These are phyloP conservation scores for Cinclus mexicanus DNA, from an alignment of 2,113 vertebrate species.

Conservation along the genomic window DNA sequence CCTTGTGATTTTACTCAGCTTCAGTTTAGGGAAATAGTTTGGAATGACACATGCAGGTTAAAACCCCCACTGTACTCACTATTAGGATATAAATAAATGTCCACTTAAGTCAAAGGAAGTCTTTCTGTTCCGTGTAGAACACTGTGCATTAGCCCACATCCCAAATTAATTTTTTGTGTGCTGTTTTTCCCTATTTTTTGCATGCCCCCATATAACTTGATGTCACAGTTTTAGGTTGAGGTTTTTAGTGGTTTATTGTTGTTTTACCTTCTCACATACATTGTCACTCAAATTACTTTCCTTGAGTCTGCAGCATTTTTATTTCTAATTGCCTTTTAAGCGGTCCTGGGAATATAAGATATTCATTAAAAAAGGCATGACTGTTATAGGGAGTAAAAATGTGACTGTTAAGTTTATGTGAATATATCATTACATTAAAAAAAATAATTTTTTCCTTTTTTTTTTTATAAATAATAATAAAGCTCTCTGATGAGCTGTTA, in stretches of 20 bases:
- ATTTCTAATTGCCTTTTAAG: slow-evolving; percentile 6
- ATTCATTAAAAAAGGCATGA: not conserved
- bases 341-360: slow-evolving; percentile 13
- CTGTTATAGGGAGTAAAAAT: slow-evolving; percentile 42
- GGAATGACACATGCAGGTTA: not conserved
- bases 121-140: not conserved
- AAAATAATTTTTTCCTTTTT: not conserved
- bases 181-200: not conserved
- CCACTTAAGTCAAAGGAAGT: not conserved
- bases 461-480: slow-evolving; percentile 41
- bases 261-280: not conserved
- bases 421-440: slow-evolving; percentile 42
- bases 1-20: not conserved
- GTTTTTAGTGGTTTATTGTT: not conserved
- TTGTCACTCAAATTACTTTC: not conserved
- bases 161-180: not conserved
- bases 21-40: not conserved
- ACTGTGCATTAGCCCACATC: not conserved
- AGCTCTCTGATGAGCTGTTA: slow-evolving; percentile 48
- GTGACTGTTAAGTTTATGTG: slow-evolving; percentile 12
- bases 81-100: not conserved
- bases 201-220: not conserved
- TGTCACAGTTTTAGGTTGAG: not conserved
- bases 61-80: not conserved
- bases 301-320: not conserved